Evolutionary conservation across 2,113 vertebrate genomes (phyloP).

Genomic region (Smithornis capensis): DNA sequence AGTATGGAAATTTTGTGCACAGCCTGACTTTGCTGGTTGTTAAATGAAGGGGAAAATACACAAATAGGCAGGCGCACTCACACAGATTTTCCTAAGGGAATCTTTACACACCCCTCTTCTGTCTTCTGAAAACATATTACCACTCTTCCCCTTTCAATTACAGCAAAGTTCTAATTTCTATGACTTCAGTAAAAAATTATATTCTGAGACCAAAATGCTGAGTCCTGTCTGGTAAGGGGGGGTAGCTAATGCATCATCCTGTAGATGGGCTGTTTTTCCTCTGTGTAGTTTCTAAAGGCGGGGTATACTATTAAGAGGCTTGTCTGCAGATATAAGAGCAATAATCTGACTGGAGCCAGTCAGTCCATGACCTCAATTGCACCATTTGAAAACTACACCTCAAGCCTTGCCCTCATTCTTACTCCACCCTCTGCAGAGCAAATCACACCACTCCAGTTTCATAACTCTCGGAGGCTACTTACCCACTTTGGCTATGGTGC

Average conservation of each 20-base stretch:
- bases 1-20: not conserved
- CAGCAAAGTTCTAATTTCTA: not conserved
- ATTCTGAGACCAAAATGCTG: not conserved
- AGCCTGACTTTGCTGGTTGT: not conserved
- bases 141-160: not conserved
- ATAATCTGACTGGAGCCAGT: constrained; percentile 66
- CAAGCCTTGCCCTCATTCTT: constrained; percentile 47
- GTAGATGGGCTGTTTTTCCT: not conserved
- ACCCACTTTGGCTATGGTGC: not conserved
- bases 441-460: constrained; percentile 31
- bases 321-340: constrained; percentile 54
- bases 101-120: not conserved
- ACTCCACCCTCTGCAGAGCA: constrained; percentile 57
- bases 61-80: not conserved
- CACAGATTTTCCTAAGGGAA: not conserved
- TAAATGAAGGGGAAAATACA: constrained; percentile 4
- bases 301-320: constrained; percentile 32
- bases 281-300: not conserved
- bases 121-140: not conserved
- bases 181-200: not conserved
- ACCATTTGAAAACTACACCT: constrained; percentile 60
- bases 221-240: not conserved
- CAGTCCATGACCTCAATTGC: constrained; percentile 57
- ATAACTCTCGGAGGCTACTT: not conserved
- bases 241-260: not conserved